phyloP scores from a whole-genome alignment of 2,113 vertebrate genomes.

The Furnarius figulus region DNA sequence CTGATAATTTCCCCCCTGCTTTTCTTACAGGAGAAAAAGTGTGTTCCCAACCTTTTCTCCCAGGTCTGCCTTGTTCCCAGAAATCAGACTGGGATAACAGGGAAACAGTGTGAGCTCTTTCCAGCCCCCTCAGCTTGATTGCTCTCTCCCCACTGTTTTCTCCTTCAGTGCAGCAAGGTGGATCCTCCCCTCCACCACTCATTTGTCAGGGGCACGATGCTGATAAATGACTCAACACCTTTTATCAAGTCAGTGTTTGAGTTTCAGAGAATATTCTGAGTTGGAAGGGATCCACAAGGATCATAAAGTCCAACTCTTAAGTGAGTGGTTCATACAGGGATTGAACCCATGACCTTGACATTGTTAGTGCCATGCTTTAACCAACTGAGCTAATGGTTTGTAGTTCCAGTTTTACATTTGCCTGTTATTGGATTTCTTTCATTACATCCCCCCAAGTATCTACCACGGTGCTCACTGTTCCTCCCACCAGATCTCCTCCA shows the following conservation, averaged over 20 bases:
- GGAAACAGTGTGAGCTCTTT: neutral
- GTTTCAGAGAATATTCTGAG: neutral
- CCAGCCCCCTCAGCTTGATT: neutral
- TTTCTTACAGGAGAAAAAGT: neutral
- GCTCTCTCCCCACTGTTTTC: neutral
- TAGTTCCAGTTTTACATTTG: neutral
- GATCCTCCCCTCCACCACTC: neutral
- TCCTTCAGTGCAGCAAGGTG: neutral
- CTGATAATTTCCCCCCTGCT: neutral
- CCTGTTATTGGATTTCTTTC: neutral
- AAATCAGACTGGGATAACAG: neutral
- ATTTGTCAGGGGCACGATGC: neutral
- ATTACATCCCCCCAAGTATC: neutral
- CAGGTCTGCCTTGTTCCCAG: neutral
- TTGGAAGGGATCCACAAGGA: neutral
- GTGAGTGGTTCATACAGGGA: neutral
- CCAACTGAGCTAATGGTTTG: neutral
- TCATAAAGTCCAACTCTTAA: neutral
- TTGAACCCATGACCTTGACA: neutral
- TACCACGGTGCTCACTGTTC: neutral
- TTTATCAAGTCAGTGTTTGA: neutral
- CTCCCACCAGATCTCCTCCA: neutral
- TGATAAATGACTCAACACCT: neutral
- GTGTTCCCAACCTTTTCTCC: neutral
- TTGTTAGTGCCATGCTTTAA: neutral